These are phyloP conservation scores for Suillia variegata DNA, from an alignment of 2,888 invertebrate species.

Conservation along the genomic window DNA sequence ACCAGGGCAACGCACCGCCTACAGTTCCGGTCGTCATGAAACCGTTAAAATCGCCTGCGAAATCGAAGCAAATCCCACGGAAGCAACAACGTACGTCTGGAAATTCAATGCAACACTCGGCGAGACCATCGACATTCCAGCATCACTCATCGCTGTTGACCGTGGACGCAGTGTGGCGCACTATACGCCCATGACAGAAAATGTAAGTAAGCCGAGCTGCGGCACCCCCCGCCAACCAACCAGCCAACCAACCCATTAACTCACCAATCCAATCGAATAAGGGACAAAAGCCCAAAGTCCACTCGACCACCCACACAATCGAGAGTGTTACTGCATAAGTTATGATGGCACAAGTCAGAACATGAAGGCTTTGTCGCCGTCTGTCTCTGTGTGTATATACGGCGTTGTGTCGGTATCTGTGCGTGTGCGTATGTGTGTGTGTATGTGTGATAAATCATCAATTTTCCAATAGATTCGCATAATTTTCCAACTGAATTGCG, in stretches of 20 bases:
- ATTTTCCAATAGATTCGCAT: constrained; percentile 41
- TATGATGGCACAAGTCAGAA: constrained; percentile 13
- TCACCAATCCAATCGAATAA: background rate
- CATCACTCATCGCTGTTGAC: constrained; percentile 68
- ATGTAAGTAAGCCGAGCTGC: constrained; percentile 57
- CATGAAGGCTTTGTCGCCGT: constrained; percentile 31
- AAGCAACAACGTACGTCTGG: constrained; percentile 74
- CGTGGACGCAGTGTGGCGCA: constrained; percentile 69
- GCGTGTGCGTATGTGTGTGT: constrained; percentile 4
- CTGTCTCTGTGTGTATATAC: background rate
- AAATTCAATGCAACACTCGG: constrained; percentile 75
- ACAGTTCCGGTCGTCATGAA: constrained; percentile 76
- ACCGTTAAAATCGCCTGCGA: constrained; percentile 73
- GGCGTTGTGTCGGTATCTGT: constrained; percentile 3
- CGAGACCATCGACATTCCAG: constrained; percentile 72
- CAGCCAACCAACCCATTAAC: no score
- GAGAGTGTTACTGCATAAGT: constrained; percentile 22
- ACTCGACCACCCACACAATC: background rate
- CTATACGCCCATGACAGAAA: constrained; percentile 75
- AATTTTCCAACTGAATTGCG: constrained; percentile 58
- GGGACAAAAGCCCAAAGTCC: background rate
- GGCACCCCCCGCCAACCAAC: no score
- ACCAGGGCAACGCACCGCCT: constrained; percentile 70
- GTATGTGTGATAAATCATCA: constrained; percentile 32
- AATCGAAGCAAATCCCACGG: constrained; percentile 75